Base-by-base conservation (phyloP, 2,113 vertebrate genomes). In the Crotalus viridis region DNA sequence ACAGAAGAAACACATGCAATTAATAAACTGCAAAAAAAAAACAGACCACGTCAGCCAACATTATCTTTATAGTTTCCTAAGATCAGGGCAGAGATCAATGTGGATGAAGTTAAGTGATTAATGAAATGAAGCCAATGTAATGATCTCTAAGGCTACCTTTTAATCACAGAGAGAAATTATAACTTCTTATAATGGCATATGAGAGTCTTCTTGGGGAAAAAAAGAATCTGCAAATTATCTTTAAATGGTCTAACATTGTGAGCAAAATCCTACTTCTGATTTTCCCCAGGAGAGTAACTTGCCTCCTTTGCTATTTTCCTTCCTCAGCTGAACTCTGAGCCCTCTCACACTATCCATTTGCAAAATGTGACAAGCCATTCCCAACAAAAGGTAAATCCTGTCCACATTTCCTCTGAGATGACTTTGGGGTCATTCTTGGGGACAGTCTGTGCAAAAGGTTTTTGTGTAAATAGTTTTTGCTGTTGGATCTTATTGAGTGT, bases 101-200 rank as follows among this genome's bases (percentile, higher is more conserved):
- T 85, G 93, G 51, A 91, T 91, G 90, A 2, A 90, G 24, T 90
- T 95, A 93, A 8, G 0, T 0, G 0, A 93, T 95, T 51, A 51
- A 86, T 33, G 89, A 48, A 15, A 17, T 39, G 21, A 24, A 56
- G 4, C 46, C 56, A 92, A 54, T 39, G 52, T 10, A 88, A 87
- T 56, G 4, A 4, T 94, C 94, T 94, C 51, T 57, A 94, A 94
- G 89, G 89, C 93, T 89, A 39, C 43, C 21, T 59, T 89, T 81
- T 15, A n/a, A 74, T 56, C 48, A 51, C n/a, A 81, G 13, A 26
- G 46, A 48, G 48, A 17, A 4, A 51, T 26, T 26, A 48, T 51
- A 61, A 64, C 15, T 61, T 69, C 33, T 61, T 89, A 24, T 46
- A 59, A 48, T 22, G 22, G 13, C 6, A 55, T 13, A 55, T 74